These are phyloP conservation scores for Rattus rattus DNA, from an alignment of 2,113 vertebrate species.

Conservation along the genomic window DNA sequence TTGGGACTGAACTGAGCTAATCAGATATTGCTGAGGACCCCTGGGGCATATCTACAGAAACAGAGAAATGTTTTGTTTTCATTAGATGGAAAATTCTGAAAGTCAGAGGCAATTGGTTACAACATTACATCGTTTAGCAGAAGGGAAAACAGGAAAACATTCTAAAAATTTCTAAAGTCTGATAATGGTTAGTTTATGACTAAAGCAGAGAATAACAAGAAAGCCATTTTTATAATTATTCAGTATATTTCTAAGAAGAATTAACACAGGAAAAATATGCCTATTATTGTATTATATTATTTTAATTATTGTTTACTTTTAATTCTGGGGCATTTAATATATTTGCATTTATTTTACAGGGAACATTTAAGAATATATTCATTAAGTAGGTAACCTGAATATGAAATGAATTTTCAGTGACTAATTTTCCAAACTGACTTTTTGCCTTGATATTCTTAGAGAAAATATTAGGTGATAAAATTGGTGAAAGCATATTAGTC, in stretches of 20 bases:
- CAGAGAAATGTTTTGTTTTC: not conserved
- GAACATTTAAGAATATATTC: not conserved
- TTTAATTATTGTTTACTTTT: not conserved
- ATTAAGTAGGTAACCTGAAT: not conserved
- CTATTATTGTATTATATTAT: not conserved
- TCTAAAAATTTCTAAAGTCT: not conserved
- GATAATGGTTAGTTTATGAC: not conserved
- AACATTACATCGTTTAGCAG: not conserved
- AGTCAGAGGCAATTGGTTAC: not conserved
- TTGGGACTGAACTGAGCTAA: not conserved
- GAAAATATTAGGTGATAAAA: not conserved
- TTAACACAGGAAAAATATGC: not conserved
- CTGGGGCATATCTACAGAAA: not conserved
- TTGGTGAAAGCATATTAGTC: not conserved
- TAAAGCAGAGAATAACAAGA: not conserved
- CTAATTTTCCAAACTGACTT: not conserved
- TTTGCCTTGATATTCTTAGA: not conserved
- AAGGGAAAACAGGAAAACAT: slow-evolving; percentile 23
- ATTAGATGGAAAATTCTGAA: slow-evolving; percentile 19
- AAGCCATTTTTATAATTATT: not conserved
- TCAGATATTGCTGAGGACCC: not conserved
- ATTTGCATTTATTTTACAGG: not conserved
- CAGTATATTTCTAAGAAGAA: not conserved
- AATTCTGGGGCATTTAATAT: not conserved
- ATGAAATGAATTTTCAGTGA: not conserved